Percentiles rank a stretch among this genome's conserved stretches.
Conservation (phyloP, 37 sponge, comb jelly and placozoan species). For the Aplysina aerophoba region DNA sequence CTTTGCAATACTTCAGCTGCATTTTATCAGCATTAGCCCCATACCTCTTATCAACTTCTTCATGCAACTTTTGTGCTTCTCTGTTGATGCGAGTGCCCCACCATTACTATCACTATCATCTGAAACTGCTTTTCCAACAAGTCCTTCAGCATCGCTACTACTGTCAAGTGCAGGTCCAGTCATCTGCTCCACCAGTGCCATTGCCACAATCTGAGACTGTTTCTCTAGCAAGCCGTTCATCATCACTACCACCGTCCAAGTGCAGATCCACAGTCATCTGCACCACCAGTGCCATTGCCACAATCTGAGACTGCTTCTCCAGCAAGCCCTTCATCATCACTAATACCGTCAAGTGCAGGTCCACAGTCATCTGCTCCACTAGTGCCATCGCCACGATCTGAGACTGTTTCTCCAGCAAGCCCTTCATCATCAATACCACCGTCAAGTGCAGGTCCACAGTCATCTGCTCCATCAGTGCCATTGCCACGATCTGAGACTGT, state of each 20-base stretch:
- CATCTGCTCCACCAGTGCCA: too few species aligned
- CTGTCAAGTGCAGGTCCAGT: too few species aligned
- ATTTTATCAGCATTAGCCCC: constrained; percentile 6
- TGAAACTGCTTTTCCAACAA: neutral
- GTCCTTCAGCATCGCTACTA: neutral
- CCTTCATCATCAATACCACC: neutral
- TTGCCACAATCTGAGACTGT: neutral
- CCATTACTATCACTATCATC: neutral
- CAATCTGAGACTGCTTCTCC: neutral
- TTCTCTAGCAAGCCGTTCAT: neutral
- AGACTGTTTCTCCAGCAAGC: neutral
- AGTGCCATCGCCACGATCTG: neutral
- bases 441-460: too few species aligned
- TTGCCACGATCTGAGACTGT: too few species aligned
- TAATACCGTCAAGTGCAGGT: too few species aligned
- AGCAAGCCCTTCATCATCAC: neutral
- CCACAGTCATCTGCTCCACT: too few species aligned
- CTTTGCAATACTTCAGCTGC: constrained; percentile 30
- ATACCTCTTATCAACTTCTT: constrained; percentile 24
- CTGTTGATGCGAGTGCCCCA: neutral
- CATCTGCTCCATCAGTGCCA: too few species aligned
- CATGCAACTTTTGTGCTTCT: neutral
- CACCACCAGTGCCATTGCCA: too few species aligned
- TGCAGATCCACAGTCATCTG: too few species aligned
- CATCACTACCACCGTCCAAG: too few species aligned